phyloP scores from a whole-genome alignment of 2,888 invertebrate genomes.

The Apodemia zela region DNA sequence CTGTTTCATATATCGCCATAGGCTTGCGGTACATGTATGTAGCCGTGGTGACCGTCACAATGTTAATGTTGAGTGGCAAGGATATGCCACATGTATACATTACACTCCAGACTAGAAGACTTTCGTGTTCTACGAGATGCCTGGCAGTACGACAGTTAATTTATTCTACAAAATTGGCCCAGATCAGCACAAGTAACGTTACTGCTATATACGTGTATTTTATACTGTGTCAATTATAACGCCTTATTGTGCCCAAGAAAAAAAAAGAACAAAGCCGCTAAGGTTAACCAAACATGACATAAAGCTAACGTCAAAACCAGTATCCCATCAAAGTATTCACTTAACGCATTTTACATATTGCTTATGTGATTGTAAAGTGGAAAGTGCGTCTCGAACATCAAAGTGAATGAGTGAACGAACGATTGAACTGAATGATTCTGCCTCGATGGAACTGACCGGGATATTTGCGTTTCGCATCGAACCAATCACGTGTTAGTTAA shows the following conservation, averaged over 20 bases:
- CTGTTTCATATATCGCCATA: too few relatives aligned
- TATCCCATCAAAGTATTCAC: conserved; percentile 24
- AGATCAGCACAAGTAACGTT: too few relatives aligned
- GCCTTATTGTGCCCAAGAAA: background rate
- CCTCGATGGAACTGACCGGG: conserved; percentile 60
- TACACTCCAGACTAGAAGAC: too few relatives aligned
- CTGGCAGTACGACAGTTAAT: too few relatives aligned
- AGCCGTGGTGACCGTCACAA: too few relatives aligned
- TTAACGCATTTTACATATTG: conserved; percentile 32
- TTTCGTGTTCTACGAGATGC: too few relatives aligned
- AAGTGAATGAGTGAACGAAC: conserved; percentile 67
- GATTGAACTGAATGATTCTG: conserved; percentile 54
- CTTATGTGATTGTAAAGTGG: conserved; percentile 37
- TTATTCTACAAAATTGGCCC: too few relatives aligned
- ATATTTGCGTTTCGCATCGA: conserved; percentile 32
- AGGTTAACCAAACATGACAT: conserved; percentile 2
- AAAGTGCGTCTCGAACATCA: conserved; percentile 70
- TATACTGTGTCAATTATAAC: background rate
- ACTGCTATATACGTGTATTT: background rate
- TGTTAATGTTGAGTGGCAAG: too few relatives aligned
- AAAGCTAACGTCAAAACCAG: conserved; percentile 15
- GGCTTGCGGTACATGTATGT: too few relatives aligned
- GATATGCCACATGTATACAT: too few relatives aligned
- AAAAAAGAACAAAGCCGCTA: conserved; percentile 11
- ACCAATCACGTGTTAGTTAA: conserved; percentile 25